A percentile compares a stretch with the other conserved stretches of the same genome.
phyloP scores from a whole-genome alignment of 2,888 invertebrate genomes.

The Acanthacorydalis orientalis region DNA sequence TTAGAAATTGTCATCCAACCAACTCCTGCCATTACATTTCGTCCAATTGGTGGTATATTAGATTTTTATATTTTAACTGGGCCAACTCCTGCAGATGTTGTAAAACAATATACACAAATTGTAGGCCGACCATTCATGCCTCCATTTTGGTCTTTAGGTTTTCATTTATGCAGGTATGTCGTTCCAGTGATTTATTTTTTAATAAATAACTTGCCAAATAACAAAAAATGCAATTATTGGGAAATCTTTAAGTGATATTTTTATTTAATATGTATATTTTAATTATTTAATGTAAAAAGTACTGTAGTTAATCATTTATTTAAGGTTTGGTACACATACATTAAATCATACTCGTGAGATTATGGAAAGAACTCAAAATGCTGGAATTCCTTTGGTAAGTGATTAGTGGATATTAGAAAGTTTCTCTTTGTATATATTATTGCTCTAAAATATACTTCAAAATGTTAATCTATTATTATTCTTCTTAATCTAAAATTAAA shows the following conservation, averaged over 20 bases:
- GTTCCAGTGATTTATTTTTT: neutral
- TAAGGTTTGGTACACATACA: constrained; percentile 45
- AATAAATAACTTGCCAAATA: neutral
- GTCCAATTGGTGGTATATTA: constrained; percentile 66
- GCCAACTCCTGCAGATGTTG: constrained; percentile 50
- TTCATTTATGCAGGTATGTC: constrained; percentile 59
- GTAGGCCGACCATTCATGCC: constrained; percentile 68
- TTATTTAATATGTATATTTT: too few species aligned
- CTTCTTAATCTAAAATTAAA: too few species aligned
- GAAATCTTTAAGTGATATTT: too few species aligned
- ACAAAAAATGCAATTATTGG: neutral
- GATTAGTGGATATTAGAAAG: too few species aligned
- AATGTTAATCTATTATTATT: too few species aligned
- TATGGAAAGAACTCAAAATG: constrained; percentile 49
- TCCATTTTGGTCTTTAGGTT: constrained; percentile 78
- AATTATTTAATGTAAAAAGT: too few species aligned
- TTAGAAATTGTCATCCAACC: constrained; percentile 67
- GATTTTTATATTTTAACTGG: constrained; percentile 67
- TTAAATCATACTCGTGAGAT: constrained; percentile 45
- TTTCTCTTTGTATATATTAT: too few species aligned
- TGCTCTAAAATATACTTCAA: too few species aligned
- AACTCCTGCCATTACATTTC: constrained; percentile 63
- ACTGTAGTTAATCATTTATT: constrained; percentile 10
- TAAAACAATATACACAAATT: constrained; percentile 47
- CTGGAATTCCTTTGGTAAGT: constrained; percentile 62